Base-by-base conservation (phyloP, 2,888 invertebrate species). In the Pocota personata region DNA sequence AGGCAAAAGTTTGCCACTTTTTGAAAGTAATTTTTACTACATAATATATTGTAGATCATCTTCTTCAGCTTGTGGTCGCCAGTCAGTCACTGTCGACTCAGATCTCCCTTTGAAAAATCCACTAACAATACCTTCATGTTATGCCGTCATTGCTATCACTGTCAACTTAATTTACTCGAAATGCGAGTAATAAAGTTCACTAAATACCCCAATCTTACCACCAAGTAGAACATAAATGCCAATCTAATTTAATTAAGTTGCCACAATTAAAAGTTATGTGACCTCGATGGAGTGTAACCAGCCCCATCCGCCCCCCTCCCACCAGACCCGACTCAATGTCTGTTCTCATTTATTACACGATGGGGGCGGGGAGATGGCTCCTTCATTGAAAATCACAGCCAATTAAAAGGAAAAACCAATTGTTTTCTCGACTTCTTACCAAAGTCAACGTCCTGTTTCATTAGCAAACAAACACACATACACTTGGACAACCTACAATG, bases 381-480 rank as follows among this genome's bases (percentile, higher is more conserved):
- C 19, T 78, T 79, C 67, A 64, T 71, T 75, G 84, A 64, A 80
- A 75, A 75, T 76, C 84, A 76, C 43, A 50, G 66, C 75, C 84
- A 86, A 86, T 86, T 86, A 80, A 80, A 80, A 67, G 35, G 35
- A 73, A 76, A 76, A 55, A 64, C 58, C 66, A 76, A 76, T 76
- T 69, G 73, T 79, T 84, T 79, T 50, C 75, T 43, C 58, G 69
- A 84, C 55, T 76, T 46, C 48, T 71, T 71, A 21, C 57, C 71
- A 72, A 67, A 76, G 86, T 86, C 86, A 86, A 76, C 64, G 86
- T 66, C 86, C 72, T 71, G 58, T 71, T 86, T 80, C 57, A 80
- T 86, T 82, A 62, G 79, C 52, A 48, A 66, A 64, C 58, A 35
- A 64, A 66, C 76, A 60, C 32, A 40, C 46, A 55, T 16, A 35